phyloP scores from a whole-genome alignment of 2,797 vertebrate species.

The Eulemur coronatus region DNA sequence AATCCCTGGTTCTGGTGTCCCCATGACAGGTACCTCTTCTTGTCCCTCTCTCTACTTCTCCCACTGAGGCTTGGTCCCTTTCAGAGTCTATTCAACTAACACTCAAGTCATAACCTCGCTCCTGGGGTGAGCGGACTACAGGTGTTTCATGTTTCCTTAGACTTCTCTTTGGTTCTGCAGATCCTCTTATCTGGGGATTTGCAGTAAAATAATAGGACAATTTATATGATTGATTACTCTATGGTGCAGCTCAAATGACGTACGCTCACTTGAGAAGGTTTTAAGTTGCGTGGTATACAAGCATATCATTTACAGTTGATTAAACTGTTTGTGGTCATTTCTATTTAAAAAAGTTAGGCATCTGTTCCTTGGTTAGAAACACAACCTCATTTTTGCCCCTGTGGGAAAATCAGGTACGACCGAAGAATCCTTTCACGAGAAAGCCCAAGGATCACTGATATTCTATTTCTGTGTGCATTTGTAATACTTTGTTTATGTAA shows the following conservation, averaged over 20 bases:
- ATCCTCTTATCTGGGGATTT: constrained; percentile 36
- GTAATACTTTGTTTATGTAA: background rate
- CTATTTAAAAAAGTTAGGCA: background rate
- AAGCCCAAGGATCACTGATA: background rate
- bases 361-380: constrained; percentile 45
- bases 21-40: accelerated
- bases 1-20: background rate
- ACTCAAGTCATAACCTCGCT: background rate
- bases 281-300: background rate
- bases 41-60: background rate
- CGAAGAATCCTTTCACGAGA: constrained; percentile 32
- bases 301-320: constrained; percentile 60
- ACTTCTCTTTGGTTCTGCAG: background rate
- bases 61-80: background rate
- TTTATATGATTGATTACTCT: background rate
- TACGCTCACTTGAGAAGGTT: constrained; percentile 30
- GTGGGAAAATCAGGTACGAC: constrained; percentile 52
- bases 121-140: background rate
- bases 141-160: background rate
- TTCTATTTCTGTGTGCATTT: constrained; percentile 11
- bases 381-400: constrained; percentile 43
- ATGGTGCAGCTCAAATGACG: constrained; percentile 3
- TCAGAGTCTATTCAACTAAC: background rate
- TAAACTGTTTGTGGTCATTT: constrained; percentile 52
- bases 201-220: constrained; percentile 18